A percentile compares a stretch with the other conserved stretches of the same genome.
phyloP scores from a whole-genome alignment of 37 sponge, comb jelly and placozoan species.

The Oscarella lobularis region DNA sequence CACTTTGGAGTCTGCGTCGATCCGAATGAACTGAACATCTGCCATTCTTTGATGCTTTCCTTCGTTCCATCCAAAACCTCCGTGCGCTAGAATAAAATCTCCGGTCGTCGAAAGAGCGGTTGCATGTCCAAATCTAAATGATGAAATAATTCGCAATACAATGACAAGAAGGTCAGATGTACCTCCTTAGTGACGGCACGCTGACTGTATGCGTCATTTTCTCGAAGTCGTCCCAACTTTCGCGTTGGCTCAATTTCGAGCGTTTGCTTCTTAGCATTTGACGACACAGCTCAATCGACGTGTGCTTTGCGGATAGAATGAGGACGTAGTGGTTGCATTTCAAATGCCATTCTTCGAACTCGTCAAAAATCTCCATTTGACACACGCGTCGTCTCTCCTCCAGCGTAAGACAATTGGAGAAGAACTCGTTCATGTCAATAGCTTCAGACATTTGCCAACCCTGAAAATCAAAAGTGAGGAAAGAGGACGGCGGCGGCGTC shows the following conservation, averaged over 20 bases:
- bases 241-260: not conserved
- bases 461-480: constrained; percentile 15
- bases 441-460: constrained; percentile 31
- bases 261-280: not conserved
- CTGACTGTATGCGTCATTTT: too few relatives aligned
- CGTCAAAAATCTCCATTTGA: constrained; percentile 68
- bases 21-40: too few relatives aligned
- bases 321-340: constrained; percentile 67
- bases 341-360: constrained; percentile 75
- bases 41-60: too few relatives aligned
- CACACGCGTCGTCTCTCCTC: constrained; percentile 23
- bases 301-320: constrained; percentile 21
- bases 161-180: not conserved
- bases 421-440: constrained; percentile 63
- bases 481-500: too few relatives aligned
- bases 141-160: not conserved
- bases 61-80: not conserved
- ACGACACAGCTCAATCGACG: not conserved
- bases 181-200: too few relatives aligned
- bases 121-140: not conserved
- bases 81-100: not conserved
- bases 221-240: too few relatives aligned
- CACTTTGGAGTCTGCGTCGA: too few relatives aligned
- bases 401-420: constrained; percentile 6
- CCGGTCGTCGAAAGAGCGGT: not conserved